Conservation (phyloP, 2,113 vertebrate species). For the Phaethornis superciliosus region DNA sequence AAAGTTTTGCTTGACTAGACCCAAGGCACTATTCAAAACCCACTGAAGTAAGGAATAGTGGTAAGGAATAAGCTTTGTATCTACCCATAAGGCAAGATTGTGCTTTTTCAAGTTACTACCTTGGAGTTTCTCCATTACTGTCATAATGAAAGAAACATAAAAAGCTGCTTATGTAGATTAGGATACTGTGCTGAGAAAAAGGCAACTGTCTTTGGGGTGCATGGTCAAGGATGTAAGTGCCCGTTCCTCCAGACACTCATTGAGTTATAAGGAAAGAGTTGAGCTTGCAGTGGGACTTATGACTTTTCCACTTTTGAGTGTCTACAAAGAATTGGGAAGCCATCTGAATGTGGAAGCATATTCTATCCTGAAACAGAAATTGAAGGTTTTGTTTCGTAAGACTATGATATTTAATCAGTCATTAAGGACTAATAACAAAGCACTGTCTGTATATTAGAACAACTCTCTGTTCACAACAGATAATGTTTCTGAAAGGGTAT, state of each 20-base stretch:
- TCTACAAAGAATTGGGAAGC: not conserved
- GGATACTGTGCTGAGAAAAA: not conserved
- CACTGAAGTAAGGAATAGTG: not conserved
- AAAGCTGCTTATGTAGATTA: not conserved
- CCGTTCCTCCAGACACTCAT: not conserved
- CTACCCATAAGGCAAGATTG: not conserved
- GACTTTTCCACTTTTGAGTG: not conserved
- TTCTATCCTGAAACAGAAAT: not conserved
- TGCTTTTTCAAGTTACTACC: not conserved
- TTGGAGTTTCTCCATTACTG: not conserved
- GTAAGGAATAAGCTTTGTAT: not conserved
- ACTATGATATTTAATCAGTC: not conserved
- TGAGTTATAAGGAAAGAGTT: not conserved
- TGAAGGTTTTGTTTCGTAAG: not conserved
- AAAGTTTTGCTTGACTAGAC: conserved; percentile 12
- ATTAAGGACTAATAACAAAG: not conserved
- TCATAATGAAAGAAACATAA: not conserved
- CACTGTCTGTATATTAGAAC: not conserved
- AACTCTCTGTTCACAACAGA: not conserved
- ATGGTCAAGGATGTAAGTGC: not conserved
- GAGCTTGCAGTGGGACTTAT: not conserved
- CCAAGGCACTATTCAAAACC: not conserved
- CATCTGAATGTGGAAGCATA: not conserved
- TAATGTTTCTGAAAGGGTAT: not conserved
- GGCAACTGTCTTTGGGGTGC: not conserved